Percentiles rank a stretch among this genome's conserved stretches.
Conservation (phyloP, 2,888 invertebrate genomes). For the Escarpia spicata region DNA sequence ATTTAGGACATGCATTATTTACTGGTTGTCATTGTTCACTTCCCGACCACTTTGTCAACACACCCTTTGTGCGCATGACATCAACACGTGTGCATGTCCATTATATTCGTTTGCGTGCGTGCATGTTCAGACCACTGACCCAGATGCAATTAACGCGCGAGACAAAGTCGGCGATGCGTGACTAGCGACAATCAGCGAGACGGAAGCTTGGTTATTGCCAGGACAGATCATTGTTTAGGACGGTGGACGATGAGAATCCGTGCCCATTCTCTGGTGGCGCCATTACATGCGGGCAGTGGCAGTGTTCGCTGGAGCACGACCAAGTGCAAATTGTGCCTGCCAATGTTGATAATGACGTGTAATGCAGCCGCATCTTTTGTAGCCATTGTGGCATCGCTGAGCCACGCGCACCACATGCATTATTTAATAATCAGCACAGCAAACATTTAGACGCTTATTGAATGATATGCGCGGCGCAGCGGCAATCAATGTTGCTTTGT, state of each 20-base stretch:
- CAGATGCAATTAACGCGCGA: background rate
- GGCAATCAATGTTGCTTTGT: slow-evolving; percentile 6
- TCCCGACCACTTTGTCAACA: background rate
- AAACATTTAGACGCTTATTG: slow-evolving; percentile 16
- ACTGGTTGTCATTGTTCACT: background rate
- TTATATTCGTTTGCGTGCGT: background rate
- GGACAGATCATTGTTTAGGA: background rate
- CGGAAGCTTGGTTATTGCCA: background rate
- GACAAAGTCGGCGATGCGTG: background rate
- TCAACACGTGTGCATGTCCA: background rate
- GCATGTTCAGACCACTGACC: background rate
- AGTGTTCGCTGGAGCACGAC: background rate
- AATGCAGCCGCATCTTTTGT: background rate
- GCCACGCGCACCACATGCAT: background rate
- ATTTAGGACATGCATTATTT: background rate
- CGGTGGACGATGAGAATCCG: background rate
- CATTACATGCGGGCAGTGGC: background rate
- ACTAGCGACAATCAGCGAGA: background rate
- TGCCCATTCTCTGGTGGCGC: background rate
- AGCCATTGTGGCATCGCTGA: background rate
- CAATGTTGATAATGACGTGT: slow-evolving; percentile 6
- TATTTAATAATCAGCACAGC: background rate
- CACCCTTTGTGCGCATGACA: background rate
- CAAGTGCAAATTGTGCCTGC: background rate
- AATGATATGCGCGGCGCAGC: background rate